These are phyloP conservation scores for Litoditis marina DNA, from an alignment of 2,888 invertebrate genomes.

Conservation along the genomic window DNA sequence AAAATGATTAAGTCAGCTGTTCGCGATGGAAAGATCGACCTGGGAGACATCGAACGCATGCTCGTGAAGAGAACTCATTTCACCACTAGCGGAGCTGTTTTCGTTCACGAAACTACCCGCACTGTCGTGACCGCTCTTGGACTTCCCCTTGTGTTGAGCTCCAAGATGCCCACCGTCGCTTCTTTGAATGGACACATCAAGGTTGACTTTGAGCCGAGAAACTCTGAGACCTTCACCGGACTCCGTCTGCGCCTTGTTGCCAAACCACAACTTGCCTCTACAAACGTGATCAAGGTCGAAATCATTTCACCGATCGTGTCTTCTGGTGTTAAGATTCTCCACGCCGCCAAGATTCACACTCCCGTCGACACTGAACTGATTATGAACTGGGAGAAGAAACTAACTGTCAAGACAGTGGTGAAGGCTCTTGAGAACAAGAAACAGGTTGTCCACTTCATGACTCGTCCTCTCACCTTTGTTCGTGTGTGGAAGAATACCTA, in stretches of 20 bases:
- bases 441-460: slow-evolving; percentile 36
- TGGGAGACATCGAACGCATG: slow-evolving; percentile 33
- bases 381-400: slow-evolving; percentile 34
- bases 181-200: slow-evolving; percentile 32
- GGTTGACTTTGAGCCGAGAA: slow-evolving; percentile 38
- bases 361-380: slow-evolving; percentile 31
- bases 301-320: slow-evolving; percentile 40
- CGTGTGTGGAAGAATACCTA: slow-evolving; percentile 29
- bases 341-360: slow-evolving; percentile 30
- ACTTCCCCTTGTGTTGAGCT: slow-evolving; percentile 42
- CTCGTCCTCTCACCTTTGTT: slow-evolving; percentile 47
- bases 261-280: slow-evolving; percentile 39
- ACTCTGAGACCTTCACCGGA: slow-evolving; percentile 32
- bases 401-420: slow-evolving; percentile 22
- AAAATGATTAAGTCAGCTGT: slow-evolving; percentile 62
- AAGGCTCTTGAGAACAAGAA: slow-evolving; percentile 29
- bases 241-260: slow-evolving; percentile 30
- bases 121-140: slow-evolving; percentile 36
- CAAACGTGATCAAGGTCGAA: slow-evolving; percentile 37
- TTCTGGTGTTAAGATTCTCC: slow-evolving; percentile 50
- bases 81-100: slow-evolving; percentile 27
- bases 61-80: slow-evolving; percentile 31
- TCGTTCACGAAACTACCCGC: slow-evolving; percentile 39
- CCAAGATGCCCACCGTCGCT: slow-evolving; percentile 45
- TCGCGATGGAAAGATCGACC: slow-evolving; percentile 32